Percentiles rank a stretch among this genome's conserved stretches.
phyloP scores from a whole-genome alignment of 2,797 vertebrate species.

The Gallirallus australis region DNA sequence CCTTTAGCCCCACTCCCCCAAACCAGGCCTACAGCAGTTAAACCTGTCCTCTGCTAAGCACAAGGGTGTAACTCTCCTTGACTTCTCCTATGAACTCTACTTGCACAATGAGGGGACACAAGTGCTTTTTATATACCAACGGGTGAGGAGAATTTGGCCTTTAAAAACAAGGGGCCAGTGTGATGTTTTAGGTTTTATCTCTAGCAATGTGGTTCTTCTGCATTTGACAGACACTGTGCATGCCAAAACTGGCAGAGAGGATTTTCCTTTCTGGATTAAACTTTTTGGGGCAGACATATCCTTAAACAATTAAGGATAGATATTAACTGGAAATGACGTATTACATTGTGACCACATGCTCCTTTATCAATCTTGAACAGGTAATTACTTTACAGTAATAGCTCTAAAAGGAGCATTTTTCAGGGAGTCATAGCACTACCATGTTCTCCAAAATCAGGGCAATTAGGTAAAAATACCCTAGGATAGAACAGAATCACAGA shows the following conservation, averaged over 20 bases:
- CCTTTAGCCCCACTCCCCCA: not conserved
- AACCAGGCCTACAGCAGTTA: not conserved
- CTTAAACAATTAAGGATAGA: not conserved
- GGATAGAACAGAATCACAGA: not conserved
- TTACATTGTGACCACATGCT: not conserved
- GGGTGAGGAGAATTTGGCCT: not conserved
- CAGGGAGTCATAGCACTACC: not conserved
- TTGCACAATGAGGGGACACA: not conserved
- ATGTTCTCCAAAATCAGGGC: not conserved
- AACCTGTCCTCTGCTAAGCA: not conserved
- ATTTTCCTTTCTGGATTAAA: not conserved
- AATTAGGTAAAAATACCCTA: not conserved
- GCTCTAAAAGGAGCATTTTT: constrained; percentile 7
- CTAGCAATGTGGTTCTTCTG: not conserved
- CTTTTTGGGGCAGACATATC: not conserved
- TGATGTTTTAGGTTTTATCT: not conserved
- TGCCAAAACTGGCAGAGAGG: not conserved
- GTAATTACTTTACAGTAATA: not conserved
- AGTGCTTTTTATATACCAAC: not conserved
- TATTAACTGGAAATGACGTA: constrained; percentile 4
- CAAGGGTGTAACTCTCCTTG: not conserved
- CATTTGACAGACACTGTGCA: not conserved
- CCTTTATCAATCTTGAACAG: not conserved
- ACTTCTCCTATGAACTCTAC: not conserved
- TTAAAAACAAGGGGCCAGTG: not conserved